These are phyloP conservation scores for Poecilia gillii DNA, from an alignment of 2,797 vertebrate species.

Conservation along the genomic window DNA sequence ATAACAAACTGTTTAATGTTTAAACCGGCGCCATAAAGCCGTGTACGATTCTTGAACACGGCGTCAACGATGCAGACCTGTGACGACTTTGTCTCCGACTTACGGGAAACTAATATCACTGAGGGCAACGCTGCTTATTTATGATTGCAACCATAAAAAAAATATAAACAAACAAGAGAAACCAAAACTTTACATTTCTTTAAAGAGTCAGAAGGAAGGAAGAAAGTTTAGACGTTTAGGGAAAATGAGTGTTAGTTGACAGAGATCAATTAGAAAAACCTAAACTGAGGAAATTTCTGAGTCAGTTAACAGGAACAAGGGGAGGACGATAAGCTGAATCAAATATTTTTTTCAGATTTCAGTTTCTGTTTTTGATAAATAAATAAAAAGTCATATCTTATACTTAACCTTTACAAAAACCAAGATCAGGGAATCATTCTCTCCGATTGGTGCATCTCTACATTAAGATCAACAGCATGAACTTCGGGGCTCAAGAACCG, in stretches of 20 bases:
- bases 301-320: conserved; percentile 44
- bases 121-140: neutral
- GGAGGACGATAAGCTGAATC: conserved; percentile 34
- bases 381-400: too few relatives aligned
- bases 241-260: neutral
- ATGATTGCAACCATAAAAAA: conserved; percentile 4
- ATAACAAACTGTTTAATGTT: conserved; percentile 13
- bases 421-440: neutral
- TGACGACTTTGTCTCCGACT: conserved; percentile 28
- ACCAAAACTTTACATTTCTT: neutral
- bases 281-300: conserved; percentile 41
- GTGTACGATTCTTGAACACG: conserved; percentile 5
- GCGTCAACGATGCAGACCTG: conserved; percentile 3
- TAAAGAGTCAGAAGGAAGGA: neutral
- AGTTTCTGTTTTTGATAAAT: too few relatives aligned
- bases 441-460: neutral
- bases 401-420: neutral
- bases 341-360: too few relatives aligned
- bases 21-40: neutral
- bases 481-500: neutral
- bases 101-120: neutral
- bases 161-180: neutral
- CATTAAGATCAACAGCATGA: neutral
- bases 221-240: neutral
- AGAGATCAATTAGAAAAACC: conserved; percentile 8